These are phyloP conservation scores for Ichneumoninae sp. DNA, from an alignment of 2,888 invertebrate species.

Conservation along the genomic window DNA sequence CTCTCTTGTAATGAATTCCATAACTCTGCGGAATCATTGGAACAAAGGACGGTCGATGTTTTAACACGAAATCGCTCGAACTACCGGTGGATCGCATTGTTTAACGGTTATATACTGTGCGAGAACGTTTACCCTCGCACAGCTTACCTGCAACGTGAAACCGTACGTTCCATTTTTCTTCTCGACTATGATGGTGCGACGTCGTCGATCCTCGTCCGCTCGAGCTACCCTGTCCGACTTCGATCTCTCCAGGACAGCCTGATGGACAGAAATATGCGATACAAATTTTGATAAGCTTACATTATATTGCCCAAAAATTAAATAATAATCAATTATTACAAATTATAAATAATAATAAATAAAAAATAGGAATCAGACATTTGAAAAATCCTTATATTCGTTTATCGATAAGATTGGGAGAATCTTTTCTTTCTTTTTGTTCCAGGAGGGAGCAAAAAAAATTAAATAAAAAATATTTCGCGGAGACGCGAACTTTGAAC, in stretches of 20 bases:
- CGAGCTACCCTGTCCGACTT: conserved; percentile 90
- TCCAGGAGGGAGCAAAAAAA: neutral
- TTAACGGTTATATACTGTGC: neutral
- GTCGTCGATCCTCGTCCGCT: conserved; percentile 93
- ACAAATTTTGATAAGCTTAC: too few relatives aligned
- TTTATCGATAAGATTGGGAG: neutral
- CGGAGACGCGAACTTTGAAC: neutral
- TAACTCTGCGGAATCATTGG: conserved; percentile 89
- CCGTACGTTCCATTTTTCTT: conserved; percentile 96
- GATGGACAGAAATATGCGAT: conserved; percentile 48
- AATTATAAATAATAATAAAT: neutral
- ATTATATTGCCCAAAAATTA: neutral
- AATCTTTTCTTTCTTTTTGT: too few relatives aligned
- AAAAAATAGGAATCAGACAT: neutral
- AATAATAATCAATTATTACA: too few relatives aligned
- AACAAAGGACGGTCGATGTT: neutral
- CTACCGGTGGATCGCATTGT: neutral
- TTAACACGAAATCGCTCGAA: neutral
- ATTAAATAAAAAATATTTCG: neutral
- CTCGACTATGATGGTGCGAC: conserved; percentile 96
- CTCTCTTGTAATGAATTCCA: conserved; percentile 97
- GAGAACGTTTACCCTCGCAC: neutral
- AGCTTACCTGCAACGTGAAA: conserved; percentile 92
- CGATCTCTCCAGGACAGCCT: conserved; percentile 89
- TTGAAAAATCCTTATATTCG: neutral